These are phyloP conservation scores for Dunckerocampus dactyliophorus DNA, from an alignment of 2,113 vertebrate genomes.

Conservation along the genomic window DNA sequence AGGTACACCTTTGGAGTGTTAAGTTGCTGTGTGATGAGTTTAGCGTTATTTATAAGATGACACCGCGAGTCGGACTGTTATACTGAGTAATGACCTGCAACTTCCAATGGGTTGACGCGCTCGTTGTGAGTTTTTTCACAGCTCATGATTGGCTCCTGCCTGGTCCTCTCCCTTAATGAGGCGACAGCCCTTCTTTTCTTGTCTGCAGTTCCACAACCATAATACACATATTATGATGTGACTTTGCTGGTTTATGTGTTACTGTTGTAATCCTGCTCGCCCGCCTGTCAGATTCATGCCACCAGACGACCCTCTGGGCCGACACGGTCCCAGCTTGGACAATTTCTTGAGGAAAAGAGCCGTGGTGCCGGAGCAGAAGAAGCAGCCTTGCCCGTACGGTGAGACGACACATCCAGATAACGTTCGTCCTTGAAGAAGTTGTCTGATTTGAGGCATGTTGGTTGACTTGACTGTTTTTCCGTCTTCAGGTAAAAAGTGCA, in stretches of 20 bases:
- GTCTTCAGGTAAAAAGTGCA: slow-evolving; percentile 90
- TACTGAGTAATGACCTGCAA: no score
- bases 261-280: neutral
- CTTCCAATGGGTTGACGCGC: no score
- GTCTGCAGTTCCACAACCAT: no score
- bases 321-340: slow-evolving; percentile 92
- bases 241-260: neutral
- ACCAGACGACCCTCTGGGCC: slow-evolving; percentile 93
- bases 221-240: neutral
- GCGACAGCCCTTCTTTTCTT: no score
- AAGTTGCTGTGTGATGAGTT: no score
- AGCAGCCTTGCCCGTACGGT: slow-evolving; percentile 97
- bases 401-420: slow-evolving; percentile 22
- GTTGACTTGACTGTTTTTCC: neutral
- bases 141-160: no score
- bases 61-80: no score
- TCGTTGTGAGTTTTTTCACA: no score
- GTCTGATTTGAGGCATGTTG: neutral
- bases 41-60: no score
- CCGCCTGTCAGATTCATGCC: slow-evolving; percentile 84
- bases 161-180: no score
- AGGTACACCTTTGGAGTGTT: no score
- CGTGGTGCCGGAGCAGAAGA: slow-evolving; percentile 93
- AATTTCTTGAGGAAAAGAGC: slow-evolving; percentile 96
- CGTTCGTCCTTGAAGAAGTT: neutral